Percentiles rank a stretch among this genome's conserved stretches.
Conservation (phyloP, 2,113 vertebrate species). For the Choloepus hoffmanni region DNA sequence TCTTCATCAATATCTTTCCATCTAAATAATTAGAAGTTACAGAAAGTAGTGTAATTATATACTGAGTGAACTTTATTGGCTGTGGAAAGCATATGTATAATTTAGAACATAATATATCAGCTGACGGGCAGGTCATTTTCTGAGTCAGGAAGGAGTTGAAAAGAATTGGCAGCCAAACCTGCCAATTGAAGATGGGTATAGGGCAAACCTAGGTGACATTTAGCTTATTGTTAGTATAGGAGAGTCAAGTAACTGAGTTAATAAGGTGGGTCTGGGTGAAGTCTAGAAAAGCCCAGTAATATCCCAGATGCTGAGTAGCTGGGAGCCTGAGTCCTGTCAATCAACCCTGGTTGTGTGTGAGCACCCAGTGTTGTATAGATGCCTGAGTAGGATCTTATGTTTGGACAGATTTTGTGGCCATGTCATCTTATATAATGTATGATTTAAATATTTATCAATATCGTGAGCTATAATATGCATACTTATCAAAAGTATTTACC, state of each 20-base stretch:
- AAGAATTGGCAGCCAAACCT: background rate
- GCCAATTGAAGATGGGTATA: background rate
- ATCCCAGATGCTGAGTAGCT: background rate
- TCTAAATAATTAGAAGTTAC: conserved; percentile 6
- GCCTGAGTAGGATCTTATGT: background rate
- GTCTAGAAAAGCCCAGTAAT: background rate
- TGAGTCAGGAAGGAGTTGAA: background rate
- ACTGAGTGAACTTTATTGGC: background rate
- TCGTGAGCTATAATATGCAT: background rate
- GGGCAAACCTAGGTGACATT: background rate
- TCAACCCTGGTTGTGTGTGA: background rate
- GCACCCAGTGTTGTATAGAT: background rate
- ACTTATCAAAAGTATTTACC: background rate
- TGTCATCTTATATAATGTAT: background rate
- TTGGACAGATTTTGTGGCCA: background rate
- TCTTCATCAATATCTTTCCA: background rate
- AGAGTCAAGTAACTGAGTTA: background rate
- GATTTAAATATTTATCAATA: background rate
- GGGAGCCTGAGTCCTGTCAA: accelerated
- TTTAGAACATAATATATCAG: conserved; percentile 1
- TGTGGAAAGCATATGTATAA: background rate
- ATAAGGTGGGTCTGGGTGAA: background rate
- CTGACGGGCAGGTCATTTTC: background rate
- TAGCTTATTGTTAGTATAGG: background rate
- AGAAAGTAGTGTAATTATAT: background rate